Conservation (phyloP, 1,140 invertebrate genomes). For the Bombus consobrinus region DNA sequence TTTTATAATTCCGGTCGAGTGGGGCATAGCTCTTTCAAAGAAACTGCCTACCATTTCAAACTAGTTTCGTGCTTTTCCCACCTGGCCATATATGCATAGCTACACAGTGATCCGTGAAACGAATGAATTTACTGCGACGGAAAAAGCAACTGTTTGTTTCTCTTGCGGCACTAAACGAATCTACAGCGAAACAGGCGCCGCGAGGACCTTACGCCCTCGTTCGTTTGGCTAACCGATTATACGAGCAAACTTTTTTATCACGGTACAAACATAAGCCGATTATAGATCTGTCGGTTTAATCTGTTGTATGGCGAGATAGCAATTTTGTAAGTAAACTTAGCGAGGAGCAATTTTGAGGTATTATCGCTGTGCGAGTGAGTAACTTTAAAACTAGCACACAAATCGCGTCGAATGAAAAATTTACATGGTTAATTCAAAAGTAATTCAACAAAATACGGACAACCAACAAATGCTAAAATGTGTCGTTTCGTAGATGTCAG, state of each 20-base stretch:
- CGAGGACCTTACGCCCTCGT: not conserved
- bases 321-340: not conserved
- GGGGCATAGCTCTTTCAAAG: not conserved
- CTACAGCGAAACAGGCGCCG: no score
- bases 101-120: not conserved
- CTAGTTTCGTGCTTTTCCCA: not conserved
- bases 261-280: slow-evolving; percentile 26
- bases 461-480: not conserved
- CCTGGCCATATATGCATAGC: not conserved
- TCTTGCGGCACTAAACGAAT: not conserved
- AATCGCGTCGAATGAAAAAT: not conserved
- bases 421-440: not conserved
- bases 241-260: slow-evolving; percentile 25
- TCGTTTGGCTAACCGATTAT: slow-evolving; percentile 31
- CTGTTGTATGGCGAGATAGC: not conserved
- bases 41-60: no score
- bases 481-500: not conserved
- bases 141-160: not conserved
- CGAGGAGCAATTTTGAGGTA: not conserved
- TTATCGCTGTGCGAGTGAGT: not conserved
- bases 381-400: not conserved
- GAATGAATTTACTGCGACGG: no score
- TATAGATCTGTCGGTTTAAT: slow-evolving; percentile 36
- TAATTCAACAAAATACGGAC: not conserved
- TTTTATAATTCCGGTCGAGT: slow-evolving; percentile 12